Percentiles rank a stretch among this genome's conserved stretches.
Evolutionary conservation across 2,888 invertebrate species (phyloP).

Genomic region (Cosmopolites sordidus): DNA sequence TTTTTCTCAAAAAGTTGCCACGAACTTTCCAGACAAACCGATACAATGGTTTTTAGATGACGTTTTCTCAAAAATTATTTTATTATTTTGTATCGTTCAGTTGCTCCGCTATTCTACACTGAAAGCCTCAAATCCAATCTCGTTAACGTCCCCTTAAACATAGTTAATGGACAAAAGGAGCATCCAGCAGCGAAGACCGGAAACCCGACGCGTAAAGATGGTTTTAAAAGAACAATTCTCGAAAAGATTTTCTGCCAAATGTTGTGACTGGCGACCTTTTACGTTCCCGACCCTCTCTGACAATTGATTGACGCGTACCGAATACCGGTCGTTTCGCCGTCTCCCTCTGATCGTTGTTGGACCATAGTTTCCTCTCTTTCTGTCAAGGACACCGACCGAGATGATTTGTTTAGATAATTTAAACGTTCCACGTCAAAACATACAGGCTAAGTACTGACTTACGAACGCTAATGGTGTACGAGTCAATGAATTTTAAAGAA

Average conservation of each 20-base stretch:
- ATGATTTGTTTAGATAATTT: conserved; percentile 19
- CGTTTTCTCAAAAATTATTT: too few species aligned
- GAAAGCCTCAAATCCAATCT: too few species aligned
- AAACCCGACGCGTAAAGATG: background rate
- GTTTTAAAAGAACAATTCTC: conserved; percentile 6
- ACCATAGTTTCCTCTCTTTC: background rate
- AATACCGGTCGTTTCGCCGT: conserved; percentile 5
- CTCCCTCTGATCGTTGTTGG: background rate
- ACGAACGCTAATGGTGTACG: too few species aligned
- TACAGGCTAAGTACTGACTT: background rate
- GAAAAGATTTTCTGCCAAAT: conserved; percentile 21
- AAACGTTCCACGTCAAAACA: conserved; percentile 12
- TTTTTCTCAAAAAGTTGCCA: too few species aligned
- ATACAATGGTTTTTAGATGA: too few species aligned
- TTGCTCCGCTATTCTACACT: too few species aligned
- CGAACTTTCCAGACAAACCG: too few species aligned
- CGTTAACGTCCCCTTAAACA: background rate
- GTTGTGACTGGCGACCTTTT: conserved; percentile 22
- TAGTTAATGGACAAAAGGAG: conserved; percentile 1
- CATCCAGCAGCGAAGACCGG: background rate
- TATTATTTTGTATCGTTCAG: too few species aligned
- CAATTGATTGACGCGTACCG: conserved; percentile 19
- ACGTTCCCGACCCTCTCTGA: conserved; percentile 12
- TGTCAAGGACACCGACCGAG: conserved; percentile 6
- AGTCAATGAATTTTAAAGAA: too few species aligned